A percentile compares a stretch with the other conserved stretches of the same genome.
Conservation (phyloP, 2,113 vertebrate genomes). For the Melanerpes formicivorus region DNA sequence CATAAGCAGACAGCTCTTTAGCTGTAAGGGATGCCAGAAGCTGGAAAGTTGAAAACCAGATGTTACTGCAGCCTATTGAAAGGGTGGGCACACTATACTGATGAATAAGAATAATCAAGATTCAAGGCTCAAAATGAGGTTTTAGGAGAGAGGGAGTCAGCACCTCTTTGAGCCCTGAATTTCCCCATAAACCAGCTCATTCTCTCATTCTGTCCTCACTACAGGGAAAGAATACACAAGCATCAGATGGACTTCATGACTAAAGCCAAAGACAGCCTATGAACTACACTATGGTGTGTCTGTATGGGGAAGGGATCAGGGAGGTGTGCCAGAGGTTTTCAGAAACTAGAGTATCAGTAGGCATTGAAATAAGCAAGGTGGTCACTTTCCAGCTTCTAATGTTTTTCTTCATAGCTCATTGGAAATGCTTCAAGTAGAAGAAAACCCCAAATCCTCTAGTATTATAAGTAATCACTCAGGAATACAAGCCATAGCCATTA, state of each 20-base stretch:
- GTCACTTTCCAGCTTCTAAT: background rate
- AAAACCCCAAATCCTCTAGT: accelerated
- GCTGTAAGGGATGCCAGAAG: constrained; percentile 61
- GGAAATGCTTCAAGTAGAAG: background rate
- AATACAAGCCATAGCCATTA: background rate
- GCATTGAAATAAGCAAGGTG: background rate
- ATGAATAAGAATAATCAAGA: background rate
- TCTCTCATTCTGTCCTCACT: background rate
- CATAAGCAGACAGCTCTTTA: constrained; percentile 69
- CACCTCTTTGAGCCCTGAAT: background rate
- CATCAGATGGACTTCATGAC: background rate
- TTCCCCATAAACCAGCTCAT: background rate
- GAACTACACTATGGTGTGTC: background rate
- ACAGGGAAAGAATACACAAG: background rate
- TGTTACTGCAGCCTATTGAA: background rate
- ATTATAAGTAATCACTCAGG: background rate
- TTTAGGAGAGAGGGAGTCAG: background rate
- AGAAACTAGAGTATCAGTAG: background rate
- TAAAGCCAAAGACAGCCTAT: background rate
- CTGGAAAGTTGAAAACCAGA: constrained; percentile 27
- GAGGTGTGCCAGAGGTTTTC: background rate
- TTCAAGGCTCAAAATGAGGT: background rate
- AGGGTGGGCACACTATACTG: accelerated
- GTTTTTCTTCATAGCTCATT: background rate
- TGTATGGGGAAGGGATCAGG: background rate